These are phyloP conservation scores for Aporrectodea caliginosa DNA, from an alignment of 1,140 invertebrate genomes.

Conservation along the genomic window DNA sequence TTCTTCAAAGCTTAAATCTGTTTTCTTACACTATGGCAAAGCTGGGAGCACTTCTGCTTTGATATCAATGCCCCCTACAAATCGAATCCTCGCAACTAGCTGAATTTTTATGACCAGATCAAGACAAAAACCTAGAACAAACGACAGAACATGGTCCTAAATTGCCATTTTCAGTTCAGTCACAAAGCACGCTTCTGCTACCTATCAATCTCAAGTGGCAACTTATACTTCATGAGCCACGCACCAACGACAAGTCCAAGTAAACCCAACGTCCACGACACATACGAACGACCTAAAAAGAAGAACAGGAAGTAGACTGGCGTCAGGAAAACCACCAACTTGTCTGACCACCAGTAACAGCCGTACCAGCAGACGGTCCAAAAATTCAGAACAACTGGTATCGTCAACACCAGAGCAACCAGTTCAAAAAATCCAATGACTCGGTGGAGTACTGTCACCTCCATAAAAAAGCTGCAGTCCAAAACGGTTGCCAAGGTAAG, in stretches of 20 bases:
- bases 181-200: too few relatives aligned
- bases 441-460: not conserved
- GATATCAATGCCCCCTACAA: too few relatives aligned
- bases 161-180: too few relatives aligned
- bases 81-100: too few relatives aligned
- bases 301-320: not conserved
- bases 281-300: not conserved
- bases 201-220: not conserved
- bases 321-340: not conserved
- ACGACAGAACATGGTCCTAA: too few relatives aligned
- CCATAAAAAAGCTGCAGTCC: not conserved
- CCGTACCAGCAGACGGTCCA: not conserved
- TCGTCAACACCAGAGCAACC: not conserved
- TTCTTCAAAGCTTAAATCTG: too few relatives aligned
- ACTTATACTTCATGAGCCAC: not conserved
- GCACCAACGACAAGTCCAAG: not conserved
- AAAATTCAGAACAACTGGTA: not conserved
- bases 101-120: too few relatives aligned
- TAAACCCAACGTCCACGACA: not conserved
- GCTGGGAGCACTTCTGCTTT: too few relatives aligned
- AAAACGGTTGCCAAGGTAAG: not conserved
- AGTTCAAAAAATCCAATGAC: not conserved
- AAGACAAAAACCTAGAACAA: too few relatives aligned
- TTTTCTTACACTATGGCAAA: too few relatives aligned
- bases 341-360: not conserved